A percentile compares a stretch with the other conserved stretches of the same genome.
Evolutionary conservation across 2,888 invertebrate species (phyloP).

Genomic region (Osedax frankpressi): DNA sequence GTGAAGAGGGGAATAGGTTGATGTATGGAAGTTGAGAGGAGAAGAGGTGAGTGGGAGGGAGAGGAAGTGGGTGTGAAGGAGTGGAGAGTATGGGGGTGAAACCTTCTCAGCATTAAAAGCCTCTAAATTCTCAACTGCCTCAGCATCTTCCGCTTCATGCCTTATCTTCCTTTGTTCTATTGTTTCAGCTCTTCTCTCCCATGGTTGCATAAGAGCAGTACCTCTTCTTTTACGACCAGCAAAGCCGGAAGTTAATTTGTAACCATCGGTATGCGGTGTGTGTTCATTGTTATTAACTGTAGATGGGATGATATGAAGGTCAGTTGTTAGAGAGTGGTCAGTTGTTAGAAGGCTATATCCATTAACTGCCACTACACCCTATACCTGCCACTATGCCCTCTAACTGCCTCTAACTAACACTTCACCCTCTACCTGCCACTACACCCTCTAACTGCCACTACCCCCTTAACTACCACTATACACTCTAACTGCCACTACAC

Average conservation of each 20-base stretch:
- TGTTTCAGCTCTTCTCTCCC: slow-evolving; percentile 38
- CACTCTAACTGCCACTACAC: too few species aligned
- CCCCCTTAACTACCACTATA: too few species aligned
- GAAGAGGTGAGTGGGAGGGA: neutral
- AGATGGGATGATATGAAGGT: too few species aligned
- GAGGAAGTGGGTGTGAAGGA: neutral
- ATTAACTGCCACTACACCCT: too few species aligned
- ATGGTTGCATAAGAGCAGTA: slow-evolving; percentile 37
- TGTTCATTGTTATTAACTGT: neutral
- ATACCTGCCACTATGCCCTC: too few species aligned
- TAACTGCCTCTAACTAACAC: too few species aligned
- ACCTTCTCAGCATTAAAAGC: slow-evolving; percentile 35
- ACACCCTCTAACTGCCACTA: too few species aligned
- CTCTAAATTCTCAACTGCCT: slow-evolving; percentile 31
- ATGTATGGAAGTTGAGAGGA: too few species aligned
- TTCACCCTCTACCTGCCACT: too few species aligned
- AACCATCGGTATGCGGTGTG: neutral
- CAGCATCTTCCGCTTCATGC: slow-evolving; percentile 31
- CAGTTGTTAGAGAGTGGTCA: too few species aligned
- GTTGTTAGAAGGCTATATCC: too few species aligned
- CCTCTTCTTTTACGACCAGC: slow-evolving; percentile 25
- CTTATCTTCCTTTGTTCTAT: slow-evolving; percentile 30
- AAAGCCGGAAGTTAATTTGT: slow-evolving; percentile 13
- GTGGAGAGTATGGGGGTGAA: neutral
- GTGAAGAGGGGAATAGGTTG: too few species aligned